phyloP scores from a whole-genome alignment of 2,888 invertebrate genomes.

The Brachynemurus nebulosus region DNA sequence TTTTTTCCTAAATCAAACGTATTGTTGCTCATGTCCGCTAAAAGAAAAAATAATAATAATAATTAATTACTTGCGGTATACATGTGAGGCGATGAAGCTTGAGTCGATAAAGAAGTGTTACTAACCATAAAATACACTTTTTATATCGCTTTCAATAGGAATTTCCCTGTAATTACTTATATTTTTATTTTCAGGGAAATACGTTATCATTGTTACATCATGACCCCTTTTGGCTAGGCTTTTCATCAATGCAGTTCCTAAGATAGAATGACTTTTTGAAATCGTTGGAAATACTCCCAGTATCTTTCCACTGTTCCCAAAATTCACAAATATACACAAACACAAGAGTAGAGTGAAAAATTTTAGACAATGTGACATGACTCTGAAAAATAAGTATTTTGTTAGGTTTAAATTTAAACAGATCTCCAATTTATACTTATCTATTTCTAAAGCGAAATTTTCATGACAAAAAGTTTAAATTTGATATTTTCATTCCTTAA shows the following conservation, averaged over 20 bases:
- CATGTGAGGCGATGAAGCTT: too few relatives aligned
- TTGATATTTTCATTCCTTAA: too few relatives aligned
- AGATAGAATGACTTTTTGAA: slow-evolving; percentile 23
- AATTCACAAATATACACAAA: too few relatives aligned
- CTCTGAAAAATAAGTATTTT: too few relatives aligned
- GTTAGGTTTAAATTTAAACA: too few relatives aligned
- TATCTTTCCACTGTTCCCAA: slow-evolving; percentile 19
- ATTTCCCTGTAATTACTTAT: slow-evolving; percentile 33
- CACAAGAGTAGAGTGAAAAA: too few relatives aligned
- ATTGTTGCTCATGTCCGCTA: slow-evolving; percentile 1
- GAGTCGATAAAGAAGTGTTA: too few relatives aligned
- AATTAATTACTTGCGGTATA: too few relatives aligned
- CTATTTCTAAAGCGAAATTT: too few relatives aligned
- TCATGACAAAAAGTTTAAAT: too few relatives aligned
- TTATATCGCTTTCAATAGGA: neutral
- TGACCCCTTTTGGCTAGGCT: slow-evolving; percentile 30
- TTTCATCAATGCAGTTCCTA: slow-evolving; percentile 23
- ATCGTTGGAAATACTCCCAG: slow-evolving; percentile 23
- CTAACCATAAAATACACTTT: neutral
- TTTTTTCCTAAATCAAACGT: neutral
- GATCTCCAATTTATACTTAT: too few relatives aligned
- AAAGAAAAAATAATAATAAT: neutral
- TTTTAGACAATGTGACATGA: too few relatives aligned
- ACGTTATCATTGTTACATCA: slow-evolving; percentile 28
- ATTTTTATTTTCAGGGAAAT: slow-evolving; percentile 26